Evolutionary conservation across 2,113 vertebrate genomes (phyloP), one percentile per base, ranked within the genome.

Genomic region (Urocitellus parryii): DNA sequence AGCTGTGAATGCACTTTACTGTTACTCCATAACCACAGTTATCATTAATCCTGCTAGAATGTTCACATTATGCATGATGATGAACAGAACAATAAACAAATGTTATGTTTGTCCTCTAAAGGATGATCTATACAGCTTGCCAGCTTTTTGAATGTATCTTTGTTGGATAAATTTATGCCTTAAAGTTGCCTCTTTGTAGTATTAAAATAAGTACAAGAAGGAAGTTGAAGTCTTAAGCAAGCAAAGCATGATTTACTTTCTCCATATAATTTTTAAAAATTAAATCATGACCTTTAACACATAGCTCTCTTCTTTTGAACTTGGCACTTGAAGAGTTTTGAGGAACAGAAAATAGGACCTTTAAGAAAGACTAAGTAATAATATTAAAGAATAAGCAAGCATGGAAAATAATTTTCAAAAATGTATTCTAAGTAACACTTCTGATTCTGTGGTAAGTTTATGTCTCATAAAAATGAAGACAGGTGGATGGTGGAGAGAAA

Each of bases 81-180:
- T 88, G 32, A 94, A n/a, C 90, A 88, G 72, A 95, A 58, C 56
- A 58, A 94, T 91, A 84, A 86, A 78, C 82, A 97, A 88, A 93
- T 90, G 63, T 42, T 96, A 80, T 91, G 85, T 94, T 82, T 94
- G 84, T 73, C 63, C 65, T 90, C 42, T 83, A 83, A 95, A 96
- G 82, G 39, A 74, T 85, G 77, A 79, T 68, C 32, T n/a, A 6
- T 77, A 63, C 91, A 87, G 83, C 45, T 87, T 95, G 80, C 91
- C 39, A 74, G 39, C 61, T 29, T 91, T 96, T 83, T 97, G 70
- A 95, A 87, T 88, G 58, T 84, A 79, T 77, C 76, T 86, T 92
- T 95, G 88, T 96, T 92, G 22, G 58, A 85, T 90, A 32, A 83
- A 90, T 94, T 86, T 39, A 34, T 93, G 63, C 25, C 79, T 96